phyloP scores from a whole-genome alignment of 1,140 invertebrate species.

The Hesperophylax magnus region DNA sequence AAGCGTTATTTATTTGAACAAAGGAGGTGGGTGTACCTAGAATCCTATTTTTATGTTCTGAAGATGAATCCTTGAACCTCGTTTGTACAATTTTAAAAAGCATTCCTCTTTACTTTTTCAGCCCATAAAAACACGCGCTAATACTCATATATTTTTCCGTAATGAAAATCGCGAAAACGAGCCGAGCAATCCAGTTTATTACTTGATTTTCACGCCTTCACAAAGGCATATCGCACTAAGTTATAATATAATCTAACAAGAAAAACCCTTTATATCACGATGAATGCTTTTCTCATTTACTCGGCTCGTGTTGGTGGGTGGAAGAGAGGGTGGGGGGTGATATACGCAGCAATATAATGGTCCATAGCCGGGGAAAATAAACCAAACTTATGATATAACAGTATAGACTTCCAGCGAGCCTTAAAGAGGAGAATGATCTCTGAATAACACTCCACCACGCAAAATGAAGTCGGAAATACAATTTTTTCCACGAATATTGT shows the following conservation, averaged over 20 bases:
- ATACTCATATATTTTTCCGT: conserved; percentile 15
- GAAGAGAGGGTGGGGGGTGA: conserved; percentile 45
- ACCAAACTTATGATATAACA: conserved; percentile 58
- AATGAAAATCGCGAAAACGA: neutral
- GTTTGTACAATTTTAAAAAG: too few species aligned
- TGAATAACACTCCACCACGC: neutral
- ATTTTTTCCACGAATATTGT: too few species aligned
- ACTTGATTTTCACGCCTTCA: conserved; percentile 32
- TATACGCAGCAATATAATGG: conserved; percentile 57
- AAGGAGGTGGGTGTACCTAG: too few species aligned
- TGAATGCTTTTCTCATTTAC: conserved; percentile 58
- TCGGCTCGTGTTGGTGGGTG: conserved; percentile 45
- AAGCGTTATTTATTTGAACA: too few species aligned
- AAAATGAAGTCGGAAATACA: too few species aligned
- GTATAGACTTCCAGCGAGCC: conserved; percentile 50
- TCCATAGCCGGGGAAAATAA: conserved; percentile 57
- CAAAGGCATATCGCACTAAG: conserved; percentile 46
- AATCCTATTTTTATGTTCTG: too few species aligned
- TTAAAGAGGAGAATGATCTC: neutral
- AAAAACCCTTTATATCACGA: conserved; percentile 58
- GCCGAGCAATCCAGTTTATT: conserved; percentile 13
- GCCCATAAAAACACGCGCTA: too few species aligned
- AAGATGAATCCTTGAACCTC: too few species aligned
- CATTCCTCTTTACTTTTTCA: too few species aligned
- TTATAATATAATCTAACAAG: conserved; percentile 57